A percentile compares a stretch with the other conserved stretches of the same genome.
Conservation (phyloP, 2,797 vertebrate species). For the Sebastes ruberrimus region DNA sequence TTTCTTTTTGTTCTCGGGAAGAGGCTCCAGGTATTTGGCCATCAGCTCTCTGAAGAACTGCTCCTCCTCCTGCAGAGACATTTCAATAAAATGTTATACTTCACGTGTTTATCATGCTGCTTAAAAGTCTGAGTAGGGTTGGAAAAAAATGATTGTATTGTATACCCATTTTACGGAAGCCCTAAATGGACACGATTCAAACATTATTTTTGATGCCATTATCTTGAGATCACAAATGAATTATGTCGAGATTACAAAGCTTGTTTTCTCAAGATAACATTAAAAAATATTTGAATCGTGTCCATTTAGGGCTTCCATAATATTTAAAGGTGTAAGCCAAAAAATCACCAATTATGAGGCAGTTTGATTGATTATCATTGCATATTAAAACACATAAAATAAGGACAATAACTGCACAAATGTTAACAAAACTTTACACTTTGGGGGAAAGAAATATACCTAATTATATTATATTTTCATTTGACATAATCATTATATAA, state of each 20-base stretch:
- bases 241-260: too few species aligned
- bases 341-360: background rate
- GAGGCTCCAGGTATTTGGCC: constrained; percentile 64
- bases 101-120: background rate
- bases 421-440: background rate
- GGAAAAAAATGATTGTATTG: background rate
- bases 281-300: too few species aligned
- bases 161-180: background rate
- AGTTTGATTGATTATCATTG: background rate
- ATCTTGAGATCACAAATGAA: too few species aligned
- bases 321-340: background rate
- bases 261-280: too few species aligned
- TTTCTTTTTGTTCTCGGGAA: constrained; percentile 61
- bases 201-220: too few species aligned
- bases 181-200: too few species aligned
- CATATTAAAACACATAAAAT: background rate
- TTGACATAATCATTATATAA: background rate
- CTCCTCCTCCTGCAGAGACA: constrained; percentile 57
- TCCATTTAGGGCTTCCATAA: too few species aligned
- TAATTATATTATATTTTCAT: background rate
- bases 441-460: background rate
- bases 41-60: constrained; percentile 66
- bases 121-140: background rate
- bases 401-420: background rate
- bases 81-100: background rate